A percentile compares a stretch with the other conserved stretches of the same genome.
Conservation (phyloP, 2,888 invertebrate genomes). For the Drosophila incognita region DNA sequence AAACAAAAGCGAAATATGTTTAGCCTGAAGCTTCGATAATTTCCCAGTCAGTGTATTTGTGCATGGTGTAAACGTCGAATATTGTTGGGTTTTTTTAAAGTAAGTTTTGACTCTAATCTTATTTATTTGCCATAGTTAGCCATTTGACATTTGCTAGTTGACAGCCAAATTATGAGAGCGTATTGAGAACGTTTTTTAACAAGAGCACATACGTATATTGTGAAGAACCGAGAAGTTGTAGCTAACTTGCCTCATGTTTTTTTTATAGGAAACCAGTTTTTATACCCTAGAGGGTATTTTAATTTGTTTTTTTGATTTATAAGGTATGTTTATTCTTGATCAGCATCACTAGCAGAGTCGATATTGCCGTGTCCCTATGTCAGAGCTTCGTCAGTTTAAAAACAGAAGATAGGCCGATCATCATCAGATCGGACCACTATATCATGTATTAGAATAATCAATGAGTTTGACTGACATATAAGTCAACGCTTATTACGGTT, state of each 20-base stretch:
- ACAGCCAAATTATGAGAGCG: constrained; percentile 8
- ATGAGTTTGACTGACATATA: neutral
- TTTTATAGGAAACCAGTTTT: neutral
- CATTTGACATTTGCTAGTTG: constrained; percentile 16
- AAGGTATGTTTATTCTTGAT: neutral
- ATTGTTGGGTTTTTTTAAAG: constrained; percentile 1
- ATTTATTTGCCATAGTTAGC: constrained; percentile 19
- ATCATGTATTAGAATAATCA: neutral
- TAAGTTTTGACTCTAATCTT: constrained; percentile 5
- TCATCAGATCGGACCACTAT: neutral
- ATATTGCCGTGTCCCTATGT: neutral
- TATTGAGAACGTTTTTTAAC: neutral
- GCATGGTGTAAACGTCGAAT: constrained; percentile 1
- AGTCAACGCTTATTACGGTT: neutral
- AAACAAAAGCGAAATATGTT: constrained; percentile 27
- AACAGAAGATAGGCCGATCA: neutral
- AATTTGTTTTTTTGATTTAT: neutral
- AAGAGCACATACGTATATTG: neutral
- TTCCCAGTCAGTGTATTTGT: neutral
- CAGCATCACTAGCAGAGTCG: neutral
- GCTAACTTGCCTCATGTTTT: too few relatives aligned
- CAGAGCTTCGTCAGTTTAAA: neutral
- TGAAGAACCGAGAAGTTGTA: neutral
- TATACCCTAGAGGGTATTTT: neutral
- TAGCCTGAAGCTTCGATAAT: constrained; percentile 28